These are phyloP conservation scores for Heliconius sara DNA, from an alignment of 2,888 invertebrate genomes.

Conservation along the genomic window DNA sequence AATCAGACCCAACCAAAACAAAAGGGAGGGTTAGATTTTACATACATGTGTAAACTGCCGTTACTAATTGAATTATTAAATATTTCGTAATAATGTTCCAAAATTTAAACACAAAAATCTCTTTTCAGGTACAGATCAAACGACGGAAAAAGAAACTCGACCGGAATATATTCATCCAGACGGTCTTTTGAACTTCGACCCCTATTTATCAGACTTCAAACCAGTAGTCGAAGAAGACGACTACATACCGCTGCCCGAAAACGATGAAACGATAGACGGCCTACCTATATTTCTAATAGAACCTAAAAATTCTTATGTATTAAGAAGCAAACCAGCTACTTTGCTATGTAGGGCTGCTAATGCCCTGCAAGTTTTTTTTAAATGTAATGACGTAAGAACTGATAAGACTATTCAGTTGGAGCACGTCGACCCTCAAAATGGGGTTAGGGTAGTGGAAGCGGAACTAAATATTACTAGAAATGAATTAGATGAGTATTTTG, in stretches of 20 bases:
- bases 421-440: slow-evolving; percentile 91
- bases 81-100: neutral
- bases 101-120: slow-evolving; percentile 29
- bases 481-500: slow-evolving; percentile 93
- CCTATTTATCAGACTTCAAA: slow-evolving; percentile 75
- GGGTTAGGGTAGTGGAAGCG: slow-evolving; percentile 90
- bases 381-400: slow-evolving; percentile 88
- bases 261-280: slow-evolving; percentile 86
- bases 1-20: no score
- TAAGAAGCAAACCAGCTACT: slow-evolving; percentile 94
- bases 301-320: slow-evolving; percentile 94
- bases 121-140: slow-evolving; percentile 70
- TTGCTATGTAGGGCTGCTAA: slow-evolving; percentile 95
- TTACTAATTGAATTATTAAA: no score
- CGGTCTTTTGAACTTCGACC: slow-evolving; percentile 73
- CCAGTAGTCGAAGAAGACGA: slow-evolving; percentile 78
- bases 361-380: slow-evolving; percentile 91
- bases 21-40: neutral
- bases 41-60: neutral
- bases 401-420: slow-evolving; percentile 86
- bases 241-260: slow-evolving; percentile 80
- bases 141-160: slow-evolving; percentile 73
- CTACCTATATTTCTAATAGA: slow-evolving; percentile 94
- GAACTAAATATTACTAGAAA: slow-evolving; percentile 90
- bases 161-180: slow-evolving; percentile 80